A percentile compares a stretch with the other conserved stretches of the same genome.
Conservation (phyloP, 1,140 invertebrate genomes). For the Fopius arisanus region DNA sequence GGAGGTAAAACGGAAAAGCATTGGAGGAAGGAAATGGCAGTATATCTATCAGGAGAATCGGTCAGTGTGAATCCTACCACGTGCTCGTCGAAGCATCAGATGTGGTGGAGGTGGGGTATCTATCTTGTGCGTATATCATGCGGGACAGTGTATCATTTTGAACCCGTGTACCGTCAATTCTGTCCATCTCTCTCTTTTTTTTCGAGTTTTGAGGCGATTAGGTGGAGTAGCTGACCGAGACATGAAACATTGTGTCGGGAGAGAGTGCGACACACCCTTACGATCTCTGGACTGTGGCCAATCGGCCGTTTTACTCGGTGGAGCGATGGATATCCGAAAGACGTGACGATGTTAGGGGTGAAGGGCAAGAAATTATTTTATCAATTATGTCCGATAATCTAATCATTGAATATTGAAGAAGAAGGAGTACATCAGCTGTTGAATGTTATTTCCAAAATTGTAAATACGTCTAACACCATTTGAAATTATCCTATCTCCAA, state of each 20-base stretch:
- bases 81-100: slow-evolving; percentile 33
- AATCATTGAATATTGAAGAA: too few relatives aligned
- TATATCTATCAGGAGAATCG: slow-evolving; percentile 35
- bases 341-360: not conserved
- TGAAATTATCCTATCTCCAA: too few relatives aligned
- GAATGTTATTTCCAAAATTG: too few relatives aligned
- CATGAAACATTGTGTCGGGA: slow-evolving; percentile 24
- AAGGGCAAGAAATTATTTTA: not conserved
- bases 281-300: slow-evolving; percentile 7
- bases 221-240: slow-evolving; percentile 44
- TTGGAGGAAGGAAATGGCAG: slow-evolving; percentile 16
- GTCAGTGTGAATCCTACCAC: slow-evolving; percentile 46
- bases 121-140: slow-evolving; percentile 8
- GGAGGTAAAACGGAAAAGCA: slow-evolving; percentile 20
- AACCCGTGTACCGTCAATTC: not conserved
- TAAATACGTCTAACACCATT: too few relatives aligned
- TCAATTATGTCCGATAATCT: not conserved
- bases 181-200: not conserved
- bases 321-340: not conserved
- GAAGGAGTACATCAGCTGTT: too few relatives aligned
- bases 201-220: slow-evolving; percentile 39
- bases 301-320: not conserved
- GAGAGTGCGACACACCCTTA: slow-evolving; percentile 6
- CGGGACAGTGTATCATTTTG: slow-evolving; percentile 13
- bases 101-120: slow-evolving; percentile 31